Evolutionary conservation across 2,888 invertebrate genomes (phyloP).

Genomic region (Ashinkailepas kermadecensis): DNA sequence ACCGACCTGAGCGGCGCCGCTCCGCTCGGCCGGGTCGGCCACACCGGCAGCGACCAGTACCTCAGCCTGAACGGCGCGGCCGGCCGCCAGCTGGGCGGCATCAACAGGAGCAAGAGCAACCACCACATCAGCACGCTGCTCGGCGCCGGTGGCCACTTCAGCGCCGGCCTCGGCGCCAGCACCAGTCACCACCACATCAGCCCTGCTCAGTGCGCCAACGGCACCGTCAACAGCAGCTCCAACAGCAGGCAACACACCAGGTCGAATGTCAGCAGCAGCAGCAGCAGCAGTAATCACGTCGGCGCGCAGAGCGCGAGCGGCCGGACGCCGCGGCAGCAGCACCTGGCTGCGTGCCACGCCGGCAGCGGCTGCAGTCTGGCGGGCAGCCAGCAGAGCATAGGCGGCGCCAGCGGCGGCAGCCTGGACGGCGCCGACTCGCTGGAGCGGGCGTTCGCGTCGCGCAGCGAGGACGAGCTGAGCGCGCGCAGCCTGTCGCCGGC

Average conservation of each 20-base stretch:
- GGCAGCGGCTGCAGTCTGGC: not conserved
- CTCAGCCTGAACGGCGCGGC: not conserved
- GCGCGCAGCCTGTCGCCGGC: slow-evolving; percentile 6
- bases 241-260: not conserved
- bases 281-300: no score
- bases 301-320: not conserved
- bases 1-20: not conserved
- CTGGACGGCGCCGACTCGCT: no score
- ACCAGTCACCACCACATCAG: not conserved
- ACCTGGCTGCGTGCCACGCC: not conserved
- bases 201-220: no score
- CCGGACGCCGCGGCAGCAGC: not conserved
- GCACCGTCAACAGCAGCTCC: not conserved
- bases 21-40: not conserved
- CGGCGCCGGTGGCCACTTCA: not conserved
- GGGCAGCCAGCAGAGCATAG: slow-evolving; percentile 15
- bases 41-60: not conserved
- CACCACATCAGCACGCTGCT: not conserved
- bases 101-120: not conserved
- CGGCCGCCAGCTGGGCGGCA: not conserved
- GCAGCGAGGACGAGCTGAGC: slow-evolving; percentile 18
- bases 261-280: no score
- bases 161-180: not conserved
- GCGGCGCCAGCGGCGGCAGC: not conserved
- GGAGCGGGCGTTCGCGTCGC: not conserved